Percentiles rank a stretch among this genome's conserved stretches.
Conservation (phyloP, 2,113 vertebrate species). For the Herpailurus yagouaroundi region DNA sequence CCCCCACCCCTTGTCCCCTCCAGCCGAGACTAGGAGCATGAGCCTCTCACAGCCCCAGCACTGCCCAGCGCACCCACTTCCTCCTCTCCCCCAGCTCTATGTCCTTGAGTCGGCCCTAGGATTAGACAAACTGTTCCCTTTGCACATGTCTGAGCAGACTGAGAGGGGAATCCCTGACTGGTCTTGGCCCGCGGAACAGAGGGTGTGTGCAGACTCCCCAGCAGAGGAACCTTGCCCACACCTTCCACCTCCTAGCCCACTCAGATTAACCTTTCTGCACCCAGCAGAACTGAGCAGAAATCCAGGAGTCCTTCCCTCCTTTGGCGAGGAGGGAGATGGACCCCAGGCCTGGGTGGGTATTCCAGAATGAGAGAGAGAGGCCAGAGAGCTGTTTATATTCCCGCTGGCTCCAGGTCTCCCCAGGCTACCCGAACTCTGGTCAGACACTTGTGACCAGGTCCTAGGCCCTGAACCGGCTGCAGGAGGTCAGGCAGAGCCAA, state of each 20-base stretch:
- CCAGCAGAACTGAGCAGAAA: background rate
- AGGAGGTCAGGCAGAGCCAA: background rate
- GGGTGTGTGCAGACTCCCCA: background rate
- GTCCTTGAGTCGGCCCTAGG: background rate
- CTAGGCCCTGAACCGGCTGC: background rate
- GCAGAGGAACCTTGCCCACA: background rate
- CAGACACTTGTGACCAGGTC: background rate
- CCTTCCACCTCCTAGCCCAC: background rate
- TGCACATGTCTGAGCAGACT: conserved; percentile 16
- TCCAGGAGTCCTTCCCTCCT: background rate
- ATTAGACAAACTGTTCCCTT: background rate
- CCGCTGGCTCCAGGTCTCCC: background rate
- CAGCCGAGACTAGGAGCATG: background rate
- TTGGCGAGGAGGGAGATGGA: background rate
- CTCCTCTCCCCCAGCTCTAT: background rate
- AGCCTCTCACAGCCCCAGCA: background rate
- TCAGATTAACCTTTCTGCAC: background rate
- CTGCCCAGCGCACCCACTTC: background rate
- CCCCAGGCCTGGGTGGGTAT: background rate
- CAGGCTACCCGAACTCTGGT: background rate
- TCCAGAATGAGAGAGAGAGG: background rate
- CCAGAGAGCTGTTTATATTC: background rate
- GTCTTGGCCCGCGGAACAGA: background rate
- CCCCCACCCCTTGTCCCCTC: background rate
- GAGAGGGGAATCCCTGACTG: conserved; percentile 45